Evolutionary conservation across 2,888 invertebrate species (phyloP).

Genomic region (Limnephilus marmoratus): DNA sequence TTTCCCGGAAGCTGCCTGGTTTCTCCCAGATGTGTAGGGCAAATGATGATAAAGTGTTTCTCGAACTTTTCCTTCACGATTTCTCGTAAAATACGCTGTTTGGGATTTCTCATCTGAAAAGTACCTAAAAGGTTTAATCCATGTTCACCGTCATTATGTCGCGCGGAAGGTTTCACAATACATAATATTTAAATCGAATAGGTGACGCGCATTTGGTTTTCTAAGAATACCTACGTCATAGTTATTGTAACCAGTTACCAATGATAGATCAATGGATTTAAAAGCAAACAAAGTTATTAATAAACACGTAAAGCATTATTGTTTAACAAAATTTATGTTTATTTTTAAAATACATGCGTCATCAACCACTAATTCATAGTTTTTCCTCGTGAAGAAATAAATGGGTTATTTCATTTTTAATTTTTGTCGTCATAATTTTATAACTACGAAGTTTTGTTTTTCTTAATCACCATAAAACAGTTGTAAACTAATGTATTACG

Average conservation of each 20-base stretch:
- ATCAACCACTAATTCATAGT: no score
- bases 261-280: background rate
- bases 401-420: no score
- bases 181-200: background rate
- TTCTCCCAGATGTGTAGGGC: background rate
- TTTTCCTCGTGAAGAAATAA: no score
- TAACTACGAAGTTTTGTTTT: no score
- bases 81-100: background rate
- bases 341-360: no score
- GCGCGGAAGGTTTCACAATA: background rate
- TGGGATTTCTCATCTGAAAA: background rate
- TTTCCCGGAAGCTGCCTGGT: background rate
- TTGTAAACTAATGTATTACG: no score
- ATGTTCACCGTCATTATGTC: background rate
- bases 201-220: background rate
- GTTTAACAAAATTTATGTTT: no score
- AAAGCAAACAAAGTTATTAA: background rate
- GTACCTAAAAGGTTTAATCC: background rate
- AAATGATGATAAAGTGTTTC: background rate
- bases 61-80: background rate
- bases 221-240: background rate
- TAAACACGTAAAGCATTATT: no score
- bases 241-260: background rate
- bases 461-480: no score
- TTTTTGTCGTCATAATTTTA: no score